These are phyloP conservation scores for Solenopsis fugax DNA, from an alignment of 1,140 invertebrate genomes.

Conservation along the genomic window DNA sequence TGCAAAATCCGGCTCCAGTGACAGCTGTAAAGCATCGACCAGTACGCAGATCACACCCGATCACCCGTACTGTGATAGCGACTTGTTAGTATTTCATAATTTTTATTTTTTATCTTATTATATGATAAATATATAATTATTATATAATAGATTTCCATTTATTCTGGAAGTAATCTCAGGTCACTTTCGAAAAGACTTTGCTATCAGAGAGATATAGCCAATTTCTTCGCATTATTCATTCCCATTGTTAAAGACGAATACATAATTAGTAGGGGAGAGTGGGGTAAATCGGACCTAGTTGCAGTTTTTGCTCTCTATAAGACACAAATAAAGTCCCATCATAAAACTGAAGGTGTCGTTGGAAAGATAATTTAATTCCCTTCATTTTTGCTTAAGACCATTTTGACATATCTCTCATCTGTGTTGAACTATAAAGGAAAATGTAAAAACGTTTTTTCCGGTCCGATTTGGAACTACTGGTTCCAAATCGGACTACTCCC, in stretches of 20 bases:
- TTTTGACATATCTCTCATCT: no score
- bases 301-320: no score
- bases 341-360: no score
- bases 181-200: background rate
- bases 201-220: background rate
- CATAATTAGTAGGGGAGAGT: no score
- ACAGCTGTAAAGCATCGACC: slow-evolving; percentile 88
- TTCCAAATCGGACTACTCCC: no score
- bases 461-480: no score
- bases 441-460: no score
- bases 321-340: no score
- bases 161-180: background rate
- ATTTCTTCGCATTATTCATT: background rate
- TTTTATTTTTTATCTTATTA: background rate
- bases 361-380: no score
- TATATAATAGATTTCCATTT: background rate
- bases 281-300: no score
- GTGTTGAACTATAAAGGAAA: no score
- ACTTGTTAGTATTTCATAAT: slow-evolving; percentile 85
- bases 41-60: slow-evolving; percentile 87
- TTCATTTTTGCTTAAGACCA: no score
- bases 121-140: background rate
- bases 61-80: slow-evolving; percentile 86
- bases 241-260: background rate
- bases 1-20: slow-evolving; percentile 86